phyloP scores from a whole-genome alignment of 2,113 vertebrate species.

The Menidia beryllina region DNA sequence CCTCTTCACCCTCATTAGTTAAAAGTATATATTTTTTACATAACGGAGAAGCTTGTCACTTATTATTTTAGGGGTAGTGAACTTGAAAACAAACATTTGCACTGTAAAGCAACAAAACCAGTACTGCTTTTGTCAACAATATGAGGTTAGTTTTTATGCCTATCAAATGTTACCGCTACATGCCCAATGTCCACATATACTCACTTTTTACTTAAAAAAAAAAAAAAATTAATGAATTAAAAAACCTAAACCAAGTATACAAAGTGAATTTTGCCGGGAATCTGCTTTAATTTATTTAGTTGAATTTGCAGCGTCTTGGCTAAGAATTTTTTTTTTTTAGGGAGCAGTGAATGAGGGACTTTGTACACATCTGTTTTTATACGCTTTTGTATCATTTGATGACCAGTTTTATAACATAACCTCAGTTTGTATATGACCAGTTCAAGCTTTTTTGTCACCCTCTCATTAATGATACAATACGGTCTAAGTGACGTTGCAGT shows the following conservation, averaged over 20 bases:
- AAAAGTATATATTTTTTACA: constrained; percentile 6
- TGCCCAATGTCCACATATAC: constrained; percentile 31
- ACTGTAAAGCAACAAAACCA: constrained; percentile 52
- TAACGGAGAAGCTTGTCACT: constrained; percentile 32
- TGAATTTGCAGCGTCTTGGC: constrained; percentile 47
- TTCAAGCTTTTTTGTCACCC: constrained; percentile 1
- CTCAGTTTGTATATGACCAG: constrained; percentile 14
- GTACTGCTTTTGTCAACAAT: constrained; percentile 54
- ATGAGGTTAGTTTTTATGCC: constrained; percentile 37
- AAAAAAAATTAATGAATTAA: constrained; percentile 46
- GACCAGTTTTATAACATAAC: constrained; percentile 3
- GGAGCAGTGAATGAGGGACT: constrained; percentile 67
- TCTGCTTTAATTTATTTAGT: constrained; percentile 68
- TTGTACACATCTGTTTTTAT: constrained; percentile 63
- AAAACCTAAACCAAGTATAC: constrained; percentile 35
- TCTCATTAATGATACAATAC: neutral
- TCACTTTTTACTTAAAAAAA: constrained; percentile 37
- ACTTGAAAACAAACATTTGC: constrained; percentile 50
- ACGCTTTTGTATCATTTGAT: constrained; percentile 55
- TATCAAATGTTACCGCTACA: constrained; percentile 47
- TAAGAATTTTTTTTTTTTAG: constrained; percentile 35
- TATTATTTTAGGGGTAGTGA: constrained; percentile 36
- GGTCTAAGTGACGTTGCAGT: constrained; percentile 21
- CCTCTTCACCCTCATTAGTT: constrained; percentile 5
- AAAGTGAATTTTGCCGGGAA: constrained; percentile 34